phyloP scores from a whole-genome alignment of 2,113 vertebrate species.

The Gila orcuttii region DNA sequence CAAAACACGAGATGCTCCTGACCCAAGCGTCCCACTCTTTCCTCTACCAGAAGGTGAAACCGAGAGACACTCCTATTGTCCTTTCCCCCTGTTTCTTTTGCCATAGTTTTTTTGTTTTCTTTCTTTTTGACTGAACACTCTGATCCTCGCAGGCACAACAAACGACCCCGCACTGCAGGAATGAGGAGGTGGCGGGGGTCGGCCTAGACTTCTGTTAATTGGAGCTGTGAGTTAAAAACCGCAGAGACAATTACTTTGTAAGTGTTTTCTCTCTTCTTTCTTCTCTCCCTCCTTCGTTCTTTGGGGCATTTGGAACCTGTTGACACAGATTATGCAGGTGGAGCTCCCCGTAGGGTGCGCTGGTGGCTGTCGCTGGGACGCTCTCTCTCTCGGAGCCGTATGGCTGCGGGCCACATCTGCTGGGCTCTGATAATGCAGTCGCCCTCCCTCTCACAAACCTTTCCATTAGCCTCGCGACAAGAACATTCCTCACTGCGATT shows the following conservation, averaged over 20 bases:
- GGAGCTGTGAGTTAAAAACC: slow-evolving; percentile 65
- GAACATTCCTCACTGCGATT: slow-evolving; percentile 79
- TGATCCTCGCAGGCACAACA: slow-evolving; percentile 36
- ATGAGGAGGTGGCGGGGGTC: slow-evolving; percentile 18
- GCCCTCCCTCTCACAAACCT: slow-evolving; percentile 74
- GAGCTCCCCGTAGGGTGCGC: slow-evolving; percentile 70
- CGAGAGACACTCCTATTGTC: neutral
- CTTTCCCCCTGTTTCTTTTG: neutral
- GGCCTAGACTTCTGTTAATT: slow-evolving; percentile 60
- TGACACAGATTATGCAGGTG: slow-evolving; percentile 83
- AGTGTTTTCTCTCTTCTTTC: slow-evolving; percentile 67
- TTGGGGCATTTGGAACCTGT: slow-evolving; percentile 78
- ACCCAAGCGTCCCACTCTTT: neutral
- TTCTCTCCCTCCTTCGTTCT: slow-evolving; percentile 71
- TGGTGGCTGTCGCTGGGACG: slow-evolving; percentile 73
- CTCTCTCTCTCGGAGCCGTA: slow-evolving; percentile 68
- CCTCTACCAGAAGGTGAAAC: neutral
- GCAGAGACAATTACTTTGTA: slow-evolving; percentile 70
- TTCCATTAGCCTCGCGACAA: slow-evolving; percentile 82
- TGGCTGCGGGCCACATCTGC: slow-evolving; percentile 80
- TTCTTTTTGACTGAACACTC: slow-evolving; percentile 19
- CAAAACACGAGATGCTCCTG: neutral
- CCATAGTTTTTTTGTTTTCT: neutral
- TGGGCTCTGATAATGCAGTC: slow-evolving; percentile 78
- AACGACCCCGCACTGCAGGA: slow-evolving; percentile 41